Conservation (phyloP, 1,140 invertebrate species). For the Cydia strobilella region DNA sequence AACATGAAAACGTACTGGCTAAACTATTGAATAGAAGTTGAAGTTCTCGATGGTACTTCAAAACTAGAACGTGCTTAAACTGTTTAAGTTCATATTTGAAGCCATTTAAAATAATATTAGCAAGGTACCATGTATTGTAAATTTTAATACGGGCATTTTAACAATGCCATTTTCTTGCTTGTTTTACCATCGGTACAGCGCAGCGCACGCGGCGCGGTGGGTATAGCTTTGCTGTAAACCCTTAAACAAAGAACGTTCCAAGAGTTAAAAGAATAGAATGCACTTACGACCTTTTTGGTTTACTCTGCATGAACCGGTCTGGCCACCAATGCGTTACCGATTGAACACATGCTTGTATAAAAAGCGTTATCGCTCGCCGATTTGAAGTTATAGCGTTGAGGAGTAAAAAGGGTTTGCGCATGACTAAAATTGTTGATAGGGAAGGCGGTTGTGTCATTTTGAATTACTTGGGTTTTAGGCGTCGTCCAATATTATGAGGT, state of each 20-base stretch:
- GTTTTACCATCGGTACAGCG: conserved; percentile 21
- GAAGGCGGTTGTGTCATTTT: neutral
- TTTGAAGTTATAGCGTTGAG: conserved; percentile 25
- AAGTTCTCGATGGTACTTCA: neutral
- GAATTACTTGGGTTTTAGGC: neutral
- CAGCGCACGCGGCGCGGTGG: conserved; percentile 22
- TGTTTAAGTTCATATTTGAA: conserved; percentile 13
- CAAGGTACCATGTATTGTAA: neutral
- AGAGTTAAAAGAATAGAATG: neutral
- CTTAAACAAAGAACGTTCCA: neutral
- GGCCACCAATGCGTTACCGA: conserved; percentile 29
- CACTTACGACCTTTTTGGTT: neutral
- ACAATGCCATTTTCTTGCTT: conserved; percentile 3
- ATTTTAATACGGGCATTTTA: conserved; percentile 7
- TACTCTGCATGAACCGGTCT: neutral
- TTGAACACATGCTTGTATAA: conserved; percentile 31
- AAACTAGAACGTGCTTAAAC: conserved; percentile 21
- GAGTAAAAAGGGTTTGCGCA: conserved; percentile 8
- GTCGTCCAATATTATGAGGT: conserved; percentile 1
- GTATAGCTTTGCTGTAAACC: conserved; percentile 1
- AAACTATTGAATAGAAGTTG: too few species aligned
- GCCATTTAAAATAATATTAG: conserved; percentile 16
- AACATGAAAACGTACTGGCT: neutral
- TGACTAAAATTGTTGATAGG: neutral
- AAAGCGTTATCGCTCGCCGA: conserved; percentile 21